Evolutionary conservation across 2,888 invertebrate genomes (phyloP), one percentile per base, ranked within the genome.

Genomic region (Stomorhina lunata): DNA sequence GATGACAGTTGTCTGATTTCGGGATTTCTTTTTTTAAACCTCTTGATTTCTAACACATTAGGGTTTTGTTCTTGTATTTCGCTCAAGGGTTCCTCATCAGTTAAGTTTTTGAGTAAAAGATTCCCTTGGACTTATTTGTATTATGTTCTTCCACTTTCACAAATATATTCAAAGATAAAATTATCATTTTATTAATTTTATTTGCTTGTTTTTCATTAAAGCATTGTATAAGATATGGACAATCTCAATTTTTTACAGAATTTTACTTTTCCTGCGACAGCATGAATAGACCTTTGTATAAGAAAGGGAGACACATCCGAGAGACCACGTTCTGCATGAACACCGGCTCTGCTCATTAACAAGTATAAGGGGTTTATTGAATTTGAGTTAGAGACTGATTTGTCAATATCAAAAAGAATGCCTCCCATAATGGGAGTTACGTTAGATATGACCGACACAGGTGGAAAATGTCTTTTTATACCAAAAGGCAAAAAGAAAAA

Each of bases 141-240:
- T 48, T 22, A 15, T 59, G 72, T 17, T 65, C 73, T 7, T 55
- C 73, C 12, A 73, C 65, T 27, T 65, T 29, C 7, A 78, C 50
- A 37, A 78, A 78, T 12, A 78, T 78, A 1, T 65, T 65, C 2
- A 32, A 4, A 12, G 71, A 63, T 12, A 78, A 15, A 1, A 15
- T 50, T n/a, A 63, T 10, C 15, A 71, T 63, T 71, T 78, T 43
- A 1, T 68, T 61, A n/a, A 65, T 55, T 65, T 75, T 75, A 34
- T 61, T 65, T 0, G 75, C 55, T 45, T 75, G 65, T 55, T 68
- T 76, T 25, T 66, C 66, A 45, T 76, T 76, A 10, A 65, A 27
- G 20, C 66, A 76, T 50, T 68, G 34, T 15, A 68, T 68, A 17
- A 59, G 45, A 12, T 68, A 27, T 50, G 68, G 68, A 27, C 61